Conservation (phyloP, 2,797 vertebrate genomes). For the Spatula versicolor region DNA sequence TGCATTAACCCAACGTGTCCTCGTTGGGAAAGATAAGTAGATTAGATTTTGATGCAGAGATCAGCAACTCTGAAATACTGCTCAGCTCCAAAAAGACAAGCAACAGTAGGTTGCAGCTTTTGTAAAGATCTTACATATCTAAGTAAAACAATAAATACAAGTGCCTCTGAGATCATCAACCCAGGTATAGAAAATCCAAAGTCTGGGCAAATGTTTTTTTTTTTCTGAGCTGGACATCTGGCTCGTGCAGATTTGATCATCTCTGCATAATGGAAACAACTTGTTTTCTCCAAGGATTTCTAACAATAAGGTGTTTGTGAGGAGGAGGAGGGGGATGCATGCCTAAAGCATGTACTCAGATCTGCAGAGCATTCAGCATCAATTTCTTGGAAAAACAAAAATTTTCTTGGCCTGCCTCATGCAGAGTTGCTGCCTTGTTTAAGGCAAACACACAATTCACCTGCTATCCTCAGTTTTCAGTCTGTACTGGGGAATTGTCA, state of each 20-base stretch:
- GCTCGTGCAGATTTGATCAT: neutral
- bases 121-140: neutral
- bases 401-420: neutral
- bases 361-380: neutral
- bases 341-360: neutral
- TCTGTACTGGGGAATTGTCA: neutral
- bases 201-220: neutral
- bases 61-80: neutral
- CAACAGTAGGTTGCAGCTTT: neutral
- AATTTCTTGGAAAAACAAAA: neutral
- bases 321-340: fast-evolving
- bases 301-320: neutral
- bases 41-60: neutral
- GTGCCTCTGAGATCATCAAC: neutral
- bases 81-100: neutral
- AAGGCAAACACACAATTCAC: neutral
- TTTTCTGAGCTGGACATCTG: neutral
- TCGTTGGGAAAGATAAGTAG: neutral
- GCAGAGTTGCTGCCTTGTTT: neutral
- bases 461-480: neutral
- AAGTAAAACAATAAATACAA: neutral
- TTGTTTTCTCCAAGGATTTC: neutral
- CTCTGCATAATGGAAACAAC: neutral
- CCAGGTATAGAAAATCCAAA: neutral
- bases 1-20: neutral